Evolutionary conservation across 1,140 invertebrate genomes (phyloP), one percentile per base, ranked within the genome.

Genomic region (Drosophila mayri): DNA sequence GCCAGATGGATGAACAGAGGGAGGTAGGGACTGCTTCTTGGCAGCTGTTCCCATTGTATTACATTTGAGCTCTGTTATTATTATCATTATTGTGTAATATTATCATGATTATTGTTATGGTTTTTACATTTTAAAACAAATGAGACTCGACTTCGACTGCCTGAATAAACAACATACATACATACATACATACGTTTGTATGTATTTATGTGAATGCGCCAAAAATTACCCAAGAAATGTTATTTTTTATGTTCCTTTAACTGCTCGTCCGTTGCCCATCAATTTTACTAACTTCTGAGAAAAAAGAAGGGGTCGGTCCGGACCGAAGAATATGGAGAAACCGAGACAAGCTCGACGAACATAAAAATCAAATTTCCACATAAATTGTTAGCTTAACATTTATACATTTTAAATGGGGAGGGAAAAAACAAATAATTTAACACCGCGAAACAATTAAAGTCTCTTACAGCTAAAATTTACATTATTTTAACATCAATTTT

Each of bases 321-420:
- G 16, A 5, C 28, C 4, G 28, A 9, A n/a, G 22, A 25, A 28
- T 16, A 10, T 11, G 40, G 25, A 38, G 63, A n/a, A 38, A 41
- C 3, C 37, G 38, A 41, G 38, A 64, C 25, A 57, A 58, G 52
- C 57, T 76, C 65, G 18, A 44, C 50, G 58, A 78, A 76, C 83
- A 86, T 86, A 83, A 88, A 86, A 88, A 76, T 83, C 76, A 83
- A 86, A 86, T 86, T 83, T 86, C 62, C 79, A 60, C 84, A 83
- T 86, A 87, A 86, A 86, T 87, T 87, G 65, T 73, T 73, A 57
- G 64, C 83, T 87, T 62, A 86, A 87, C 60, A 76, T 68, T 72
- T 79, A 75, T 76, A 70, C 66, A 62, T 76, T 54, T 47, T 44
- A 41, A 46, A 73, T 67, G 62, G 20, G 11, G 28, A 4, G 1